These are phyloP conservation scores for Calosoma granatense DNA, from an alignment of 1,140 invertebrate genomes.

Conservation along the genomic window DNA sequence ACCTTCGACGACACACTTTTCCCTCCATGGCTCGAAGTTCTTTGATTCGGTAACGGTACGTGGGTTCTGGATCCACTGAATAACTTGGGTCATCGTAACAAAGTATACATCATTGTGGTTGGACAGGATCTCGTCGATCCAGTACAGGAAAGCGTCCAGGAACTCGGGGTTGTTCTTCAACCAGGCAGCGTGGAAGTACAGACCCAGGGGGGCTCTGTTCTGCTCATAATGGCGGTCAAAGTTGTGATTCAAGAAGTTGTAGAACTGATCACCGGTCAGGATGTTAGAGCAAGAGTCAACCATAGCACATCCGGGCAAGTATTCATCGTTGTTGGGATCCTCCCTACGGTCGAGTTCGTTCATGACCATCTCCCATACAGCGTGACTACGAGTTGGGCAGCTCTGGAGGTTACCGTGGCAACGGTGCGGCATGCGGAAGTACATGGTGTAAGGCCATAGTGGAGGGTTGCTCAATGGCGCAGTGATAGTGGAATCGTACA, in stretches of 20 bases:
- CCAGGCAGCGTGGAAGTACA: constrained; percentile 95
- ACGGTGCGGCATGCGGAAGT: constrained; percentile 91
- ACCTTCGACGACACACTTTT: constrained; percentile 78
- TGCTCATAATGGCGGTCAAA: constrained; percentile 92
- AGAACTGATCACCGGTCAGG: constrained; percentile 85
- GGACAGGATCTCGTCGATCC: constrained; percentile 84
- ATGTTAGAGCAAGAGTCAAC: constrained; percentile 94
- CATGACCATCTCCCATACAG: constrained; percentile 98
- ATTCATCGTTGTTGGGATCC: constrained; percentile 84
- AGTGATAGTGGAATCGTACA: constrained; percentile 93
- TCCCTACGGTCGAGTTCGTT: constrained; percentile 88
- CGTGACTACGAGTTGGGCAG: constrained; percentile 83
- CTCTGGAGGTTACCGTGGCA: constrained; percentile 90
- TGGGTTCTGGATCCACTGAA: constrained; percentile 94
- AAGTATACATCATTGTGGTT: constrained; percentile 92
- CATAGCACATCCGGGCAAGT: constrained; percentile 89
- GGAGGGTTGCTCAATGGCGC: constrained; percentile 85
- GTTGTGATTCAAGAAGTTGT: constrained; percentile 92
- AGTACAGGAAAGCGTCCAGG: constrained; percentile 85
- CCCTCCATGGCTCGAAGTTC: constrained; percentile 89
- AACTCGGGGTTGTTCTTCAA: constrained; percentile 91
- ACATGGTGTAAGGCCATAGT: constrained; percentile 95
- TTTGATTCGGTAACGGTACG: constrained; percentile 72
- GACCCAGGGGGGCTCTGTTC: constrained; percentile 83
- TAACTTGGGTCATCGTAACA: constrained; percentile 94